Evolutionary conservation across 2,797 vertebrate species (phyloP), one percentile per base, ranked within the genome.

Genomic region (Notolabrus celidotus): DNA sequence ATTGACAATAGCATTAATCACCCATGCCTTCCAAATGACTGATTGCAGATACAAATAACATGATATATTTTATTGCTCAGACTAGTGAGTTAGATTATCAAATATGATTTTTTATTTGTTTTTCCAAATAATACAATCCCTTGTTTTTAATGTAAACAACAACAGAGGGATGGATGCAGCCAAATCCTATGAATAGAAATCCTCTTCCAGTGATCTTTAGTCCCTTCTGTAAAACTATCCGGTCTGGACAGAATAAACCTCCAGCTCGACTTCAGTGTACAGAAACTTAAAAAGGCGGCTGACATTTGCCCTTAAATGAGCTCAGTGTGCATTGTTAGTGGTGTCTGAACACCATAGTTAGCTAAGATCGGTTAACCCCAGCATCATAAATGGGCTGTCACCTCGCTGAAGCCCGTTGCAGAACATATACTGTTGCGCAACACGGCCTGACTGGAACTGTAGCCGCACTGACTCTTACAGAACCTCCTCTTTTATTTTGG

Each of bases 351-450:
- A 80, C 75, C 57, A 46, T 53, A 46, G 61, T 74, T 75, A 25
- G 58, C 71, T 81, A 29, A 46, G 54, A 68, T 42, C 72, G 88
- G 87, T 88, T 88, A 80, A 86, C 79, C 79, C 55, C 66, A 64
- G 60, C 0, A 25, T 72, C 77, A 82, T 86, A 87, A 88, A 83
- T 80, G 77, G 72, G 60, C 84, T 71, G 82, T 74, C 86, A 87
- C 85, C 80, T 89, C 76, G 17, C 80, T 74, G 46, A 55, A 23
- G 65, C 49, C 71, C 45, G 41, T 50, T 61, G 46, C 46, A 38
- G 42, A 77, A 74, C 73, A 38, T 62, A 73, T 31, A 71, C 54
- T 23, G 55, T 74, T 61, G 65, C 14, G 9, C 19, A 75, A 67
- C 63, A 43, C 43, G 19, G 19, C 22, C 67, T 31, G 29, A 29